Evolutionary conservation across 2,888 invertebrate genomes (phyloP).

Genomic region (Nomada fabriciana): DNA sequence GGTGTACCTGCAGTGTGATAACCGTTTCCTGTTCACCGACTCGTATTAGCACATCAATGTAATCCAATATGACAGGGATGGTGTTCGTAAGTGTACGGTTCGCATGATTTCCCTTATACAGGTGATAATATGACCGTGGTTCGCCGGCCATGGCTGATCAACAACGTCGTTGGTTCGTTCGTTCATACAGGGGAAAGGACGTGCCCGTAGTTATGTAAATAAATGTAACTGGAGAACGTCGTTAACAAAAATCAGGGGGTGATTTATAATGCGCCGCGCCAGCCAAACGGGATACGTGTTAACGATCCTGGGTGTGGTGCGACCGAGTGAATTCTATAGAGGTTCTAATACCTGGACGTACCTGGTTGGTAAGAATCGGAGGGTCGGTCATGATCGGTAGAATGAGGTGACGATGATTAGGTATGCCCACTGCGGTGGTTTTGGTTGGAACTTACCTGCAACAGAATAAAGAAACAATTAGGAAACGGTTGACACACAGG

Average conservation of each 20-base stretch:
- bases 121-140: conserved; percentile 34
- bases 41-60: conserved; percentile 65
- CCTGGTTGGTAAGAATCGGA: not conserved
- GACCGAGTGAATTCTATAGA: conserved; percentile 25
- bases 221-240: conserved; percentile 47
- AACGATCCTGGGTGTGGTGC: conserved; percentile 63
- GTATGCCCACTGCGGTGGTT: conserved; percentile 20
- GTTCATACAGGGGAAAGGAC: conserved; percentile 3
- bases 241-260: conserved; percentile 39
- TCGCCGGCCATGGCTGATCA: not conserved
- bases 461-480: conserved; percentile 34
- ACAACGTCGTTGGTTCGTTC: conserved; percentile 35
- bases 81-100: conserved; percentile 26
- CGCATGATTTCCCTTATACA: conserved; percentile 11
- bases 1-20: conserved; percentile 38
- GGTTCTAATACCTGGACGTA: not conserved
- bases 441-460: conserved; percentile 46
- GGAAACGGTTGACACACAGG: not conserved
- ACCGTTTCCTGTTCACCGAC: conserved; percentile 41
- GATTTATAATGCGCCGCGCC: conserved; percentile 57
- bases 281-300: conserved; percentile 55
- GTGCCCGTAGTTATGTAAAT: conserved; percentile 50
- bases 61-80: conserved; percentile 67
- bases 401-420: conserved; percentile 10
- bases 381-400: conserved; percentile 22